Base-by-base conservation (phyloP, 2,888 invertebrate genomes). In the Andrena praecox region DNA sequence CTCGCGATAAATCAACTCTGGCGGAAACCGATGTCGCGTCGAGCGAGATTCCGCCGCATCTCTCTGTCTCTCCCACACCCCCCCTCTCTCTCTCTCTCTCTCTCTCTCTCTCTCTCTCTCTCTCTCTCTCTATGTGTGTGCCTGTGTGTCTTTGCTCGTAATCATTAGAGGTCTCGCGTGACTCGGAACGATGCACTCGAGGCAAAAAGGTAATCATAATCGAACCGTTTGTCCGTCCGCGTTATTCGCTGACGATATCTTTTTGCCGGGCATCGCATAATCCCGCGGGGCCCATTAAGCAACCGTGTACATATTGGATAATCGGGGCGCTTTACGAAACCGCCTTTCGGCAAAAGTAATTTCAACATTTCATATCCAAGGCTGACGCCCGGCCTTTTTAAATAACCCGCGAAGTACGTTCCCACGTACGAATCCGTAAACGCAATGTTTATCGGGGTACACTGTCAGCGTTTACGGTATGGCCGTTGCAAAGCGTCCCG, bases 171-270 rank as follows among this genome's bases (percentile, higher is more conserved):
- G 20, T 68, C 3, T 83, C 60, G 79, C 83, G 80, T 80, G 86
- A 80, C 77, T 71, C 31, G 74, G 20, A 63, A 75, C 74, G 83
- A 75, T 80, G 74, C 71, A 59, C 71, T 67, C 56, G 35, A 31
- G 70, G 50, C 42, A 70, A 78, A 64, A 76, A 78, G 70, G 72
- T 86, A 84, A 84, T 86, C 78, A 76, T 72, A 78, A 76, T 64
- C 70, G 72, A 67, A 56, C 72, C 50, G 73, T 64, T 69, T 70
- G 71, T 67, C 73, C 71, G 24, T 52, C 66, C 68, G 59, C 29
- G 59, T 80, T 77, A 73, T 77, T 74, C 72, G 35, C 48, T 52
- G 59, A 77, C 48, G 76, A 76, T 62, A 71, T 82, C 12, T 42
- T 82, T 82, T 82, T 59, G 67, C 52, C 62, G 54, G 10, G 66